Percentiles rank a stretch among this genome's conserved stretches.
These are phyloP conservation scores for Tyto alba DNA, from an alignment of 2,113 vertebrate species.

Conservation along the genomic window DNA sequence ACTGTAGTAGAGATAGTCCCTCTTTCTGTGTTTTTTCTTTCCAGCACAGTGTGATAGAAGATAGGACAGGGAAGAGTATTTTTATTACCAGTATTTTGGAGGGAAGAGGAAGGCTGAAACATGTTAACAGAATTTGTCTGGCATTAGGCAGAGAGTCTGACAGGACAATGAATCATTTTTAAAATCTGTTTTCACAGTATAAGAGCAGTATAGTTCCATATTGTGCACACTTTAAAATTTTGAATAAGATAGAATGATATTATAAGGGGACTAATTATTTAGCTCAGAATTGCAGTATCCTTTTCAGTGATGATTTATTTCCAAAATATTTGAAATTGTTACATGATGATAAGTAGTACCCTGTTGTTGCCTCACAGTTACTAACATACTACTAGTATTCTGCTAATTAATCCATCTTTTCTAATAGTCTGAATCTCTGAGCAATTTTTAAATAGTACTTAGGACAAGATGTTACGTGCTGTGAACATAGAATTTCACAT, in stretches of 20 bases:
- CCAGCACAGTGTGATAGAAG: background rate
- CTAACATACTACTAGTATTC: background rate
- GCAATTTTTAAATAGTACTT: background rate
- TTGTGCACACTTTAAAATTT: background rate
- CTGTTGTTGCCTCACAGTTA: background rate
- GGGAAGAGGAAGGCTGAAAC: background rate
- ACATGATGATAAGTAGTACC: background rate
- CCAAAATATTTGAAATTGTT: background rate
- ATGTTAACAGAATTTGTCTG: background rate
- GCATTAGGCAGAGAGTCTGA: background rate
- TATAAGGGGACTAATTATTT: background rate
- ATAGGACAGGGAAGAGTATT: background rate
- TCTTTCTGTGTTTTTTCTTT: background rate
- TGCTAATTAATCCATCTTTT: background rate
- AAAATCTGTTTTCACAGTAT: background rate
- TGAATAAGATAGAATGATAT: background rate
- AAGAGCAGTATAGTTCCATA: background rate
- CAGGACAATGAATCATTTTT: background rate
- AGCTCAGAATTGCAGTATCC: background rate
- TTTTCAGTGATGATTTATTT: background rate
- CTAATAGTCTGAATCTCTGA: background rate
- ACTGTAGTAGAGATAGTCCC: no score
- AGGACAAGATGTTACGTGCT: background rate
- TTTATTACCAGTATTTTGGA: background rate
- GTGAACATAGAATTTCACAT: background rate